Base-by-base conservation (phyloP, 2,888 invertebrate genomes). In the Callinectes sapidus region DNA sequence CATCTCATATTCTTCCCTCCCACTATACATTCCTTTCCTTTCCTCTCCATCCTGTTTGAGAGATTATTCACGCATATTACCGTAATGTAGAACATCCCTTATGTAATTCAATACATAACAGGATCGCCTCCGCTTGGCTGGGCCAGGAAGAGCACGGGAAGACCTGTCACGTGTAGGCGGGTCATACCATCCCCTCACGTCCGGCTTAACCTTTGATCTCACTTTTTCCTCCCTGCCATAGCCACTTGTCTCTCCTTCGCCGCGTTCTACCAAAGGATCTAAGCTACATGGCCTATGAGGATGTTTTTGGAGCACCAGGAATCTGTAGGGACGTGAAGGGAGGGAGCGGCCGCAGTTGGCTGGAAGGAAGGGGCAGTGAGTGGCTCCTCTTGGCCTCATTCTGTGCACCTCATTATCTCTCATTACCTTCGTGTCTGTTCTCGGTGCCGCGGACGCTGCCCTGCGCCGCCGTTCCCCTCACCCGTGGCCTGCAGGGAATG, bases 131-230 rank as follows among this genome's bases (percentile, higher is more conserved):
- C 55, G 88, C 55, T 28, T 48, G 48, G 48, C 61, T 32, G 88
- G 88, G 32, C 88, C 61, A 61, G 61, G 61, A 61, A 88, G 88
- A 16, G 88, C 55, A 18, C 14, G 18, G 55, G 55, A 55, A 61
- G 88, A 88, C 88, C 88, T 55, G 88, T 88, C 61, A 88, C 61
- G 55, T 88, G 88, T 32, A 35, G 61, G 35, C 16, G 61, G 61
- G 88, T 88, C 88, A 55, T 55, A 55, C 55, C 90, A 85, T 85
- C 48, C 48, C 35, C 81, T 90, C 81, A 81, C 85, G 85, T 90
- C 91, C 42, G 86, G 81, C 32, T 23, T 91, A 87, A 91, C 42
- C 91, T 91, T n/a, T 61, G 55, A 71, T 90, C 42, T 71, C 71
- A 48, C 35, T 48, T 90, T 66, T 90, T n/a, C 32, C 90, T 61